Evolutionary conservation across 2,888 invertebrate genomes (phyloP).

Genomic region (Bellardia pandia): DNA sequence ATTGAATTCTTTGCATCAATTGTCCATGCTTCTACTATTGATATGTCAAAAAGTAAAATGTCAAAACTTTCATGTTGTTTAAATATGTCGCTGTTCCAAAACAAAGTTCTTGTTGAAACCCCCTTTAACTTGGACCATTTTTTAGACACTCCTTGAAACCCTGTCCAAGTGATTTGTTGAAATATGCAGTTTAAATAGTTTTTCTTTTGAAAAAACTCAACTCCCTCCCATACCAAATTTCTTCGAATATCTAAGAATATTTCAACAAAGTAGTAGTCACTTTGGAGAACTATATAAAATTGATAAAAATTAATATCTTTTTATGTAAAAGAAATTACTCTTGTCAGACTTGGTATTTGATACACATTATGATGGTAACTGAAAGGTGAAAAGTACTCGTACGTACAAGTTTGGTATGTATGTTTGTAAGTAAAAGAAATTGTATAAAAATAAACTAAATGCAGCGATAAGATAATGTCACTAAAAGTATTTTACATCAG

Average conservation of each 20-base stretch:
- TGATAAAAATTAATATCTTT: background rate
- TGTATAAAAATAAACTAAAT: background rate
- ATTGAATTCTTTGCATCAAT: no score
- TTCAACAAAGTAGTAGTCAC: background rate
- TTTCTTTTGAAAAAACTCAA: no score
- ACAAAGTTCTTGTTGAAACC: no score
- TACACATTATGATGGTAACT: constrained; percentile 18
- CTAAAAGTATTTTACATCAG: constrained; percentile 51
- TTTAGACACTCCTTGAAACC: no score
- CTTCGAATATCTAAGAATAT: background rate
- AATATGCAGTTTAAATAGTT: no score
- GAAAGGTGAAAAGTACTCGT: constrained; percentile 8
- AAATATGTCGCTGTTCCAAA: no score
- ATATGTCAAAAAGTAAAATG: no score
- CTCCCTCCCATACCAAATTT: no score
- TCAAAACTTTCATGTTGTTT: no score
- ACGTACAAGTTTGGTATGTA: background rate
- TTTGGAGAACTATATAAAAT: background rate
- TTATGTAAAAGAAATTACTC: background rate
- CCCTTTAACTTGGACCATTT: no score
- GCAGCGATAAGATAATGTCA: constrained; percentile 48
- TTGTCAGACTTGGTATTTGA: background rate
- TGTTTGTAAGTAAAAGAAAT: constrained; percentile 9
- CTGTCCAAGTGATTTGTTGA: no score
- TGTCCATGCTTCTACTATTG: no score